A percentile compares a stretch with the other conserved stretches of the same genome.
phyloP scores from a whole-genome alignment of 2,797 vertebrate species.

The Arctocebus calabarensis region DNA sequence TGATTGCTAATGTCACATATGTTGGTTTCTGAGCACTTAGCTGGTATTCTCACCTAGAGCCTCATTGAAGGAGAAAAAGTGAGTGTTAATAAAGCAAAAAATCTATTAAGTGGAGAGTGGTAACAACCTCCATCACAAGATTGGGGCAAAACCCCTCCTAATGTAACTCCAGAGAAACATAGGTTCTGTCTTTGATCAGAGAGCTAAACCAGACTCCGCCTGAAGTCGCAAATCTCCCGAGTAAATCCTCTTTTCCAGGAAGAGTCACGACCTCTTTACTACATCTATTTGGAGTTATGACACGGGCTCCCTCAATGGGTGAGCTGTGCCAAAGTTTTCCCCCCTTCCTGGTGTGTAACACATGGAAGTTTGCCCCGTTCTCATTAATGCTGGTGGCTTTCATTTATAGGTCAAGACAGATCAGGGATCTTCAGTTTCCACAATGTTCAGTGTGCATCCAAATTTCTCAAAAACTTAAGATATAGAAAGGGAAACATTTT shows the following conservation, averaged over 20 bases:
- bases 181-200: constrained; percentile 32
- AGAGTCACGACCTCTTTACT: constrained; percentile 23
- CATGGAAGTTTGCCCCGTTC: not conserved
- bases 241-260: not conserved
- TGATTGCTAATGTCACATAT: not conserved
- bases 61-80: constrained; percentile 45
- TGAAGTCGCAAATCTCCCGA: not conserved
- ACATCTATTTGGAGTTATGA: not conserved
- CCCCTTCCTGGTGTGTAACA: not conserved
- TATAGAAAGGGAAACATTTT: not conserved
- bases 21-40: constrained; percentile 41
- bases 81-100: constrained; percentile 36
- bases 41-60: constrained; percentile 26
- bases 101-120: constrained; percentile 69
- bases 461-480: not conserved
- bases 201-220: constrained; percentile 12
- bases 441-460: not conserved
- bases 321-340: not conserved
- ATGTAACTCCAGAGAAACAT: constrained; percentile 39
- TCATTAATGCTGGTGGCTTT: not conserved
- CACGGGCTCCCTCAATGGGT: not conserved
- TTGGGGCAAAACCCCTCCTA: not conserved
- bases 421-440: not conserved
- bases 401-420: not conserved
- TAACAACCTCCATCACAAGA: constrained; percentile 70